Base-by-base conservation (phyloP, 2,888 invertebrate species). In the Nysson spinosus region DNA sequence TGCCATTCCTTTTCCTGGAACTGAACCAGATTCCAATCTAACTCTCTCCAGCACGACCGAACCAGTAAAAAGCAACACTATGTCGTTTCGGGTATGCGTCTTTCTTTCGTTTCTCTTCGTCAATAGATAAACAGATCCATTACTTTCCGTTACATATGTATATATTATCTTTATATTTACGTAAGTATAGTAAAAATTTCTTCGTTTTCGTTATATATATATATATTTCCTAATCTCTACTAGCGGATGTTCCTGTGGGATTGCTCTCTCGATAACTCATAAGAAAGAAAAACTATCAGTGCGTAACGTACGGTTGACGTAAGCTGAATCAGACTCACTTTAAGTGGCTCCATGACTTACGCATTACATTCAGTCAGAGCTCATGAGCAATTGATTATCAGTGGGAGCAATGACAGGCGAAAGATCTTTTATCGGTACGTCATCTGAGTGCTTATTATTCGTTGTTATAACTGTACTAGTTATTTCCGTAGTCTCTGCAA, bases 391-490 rank as follows among this genome's bases (percentile, higher is more conserved):
- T 55, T 87, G 87, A 76, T 87, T 87, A 40, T 86, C 86, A 52
- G 80, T 83, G 40, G 83, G 79, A 3, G 80, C 55, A 5, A 80
- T 78, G 16, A 85, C 72, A 42, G 90, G 89, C 75, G 90, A 90
- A 74, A 89, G 85, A 44, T 89, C 90, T 77, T 90, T 90, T 80
- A 88, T 85, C 81, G 90, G 90, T 43, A 83, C 82, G 61, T 84
- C 83, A 40, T 83, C 83, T 60, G 81, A 82, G 57, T 69, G 80
- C 60, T 77, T 81, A 17, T 63, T 78, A 79, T 73, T 72, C n/a
- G 80, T 77, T 79, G 81, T 72, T 11, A 80, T 79, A 19, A 80
- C 78, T 40, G 79, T 81, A 14, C 71, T 75, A 0, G 57, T 52
- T 26, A 70, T 71, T n/a, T 78, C 72, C 0, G 67, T 67, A 2